These are phyloP conservation scores for Hypsopygia costalis DNA, from an alignment of 2,888 invertebrate species.

Conservation along the genomic window DNA sequence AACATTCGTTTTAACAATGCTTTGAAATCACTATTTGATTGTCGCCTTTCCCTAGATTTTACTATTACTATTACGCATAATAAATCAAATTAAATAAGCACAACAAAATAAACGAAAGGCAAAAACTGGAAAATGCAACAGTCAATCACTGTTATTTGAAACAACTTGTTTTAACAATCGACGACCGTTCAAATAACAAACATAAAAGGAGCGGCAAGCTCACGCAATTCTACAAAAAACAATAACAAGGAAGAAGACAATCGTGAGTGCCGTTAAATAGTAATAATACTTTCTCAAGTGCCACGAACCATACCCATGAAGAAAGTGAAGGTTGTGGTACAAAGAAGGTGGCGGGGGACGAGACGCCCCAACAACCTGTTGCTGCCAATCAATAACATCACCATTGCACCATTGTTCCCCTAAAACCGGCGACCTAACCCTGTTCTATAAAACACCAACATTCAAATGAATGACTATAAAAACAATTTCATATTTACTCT, in stretches of 20 bases:
- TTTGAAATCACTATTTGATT: too few species aligned
- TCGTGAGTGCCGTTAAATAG: conserved; percentile 1
- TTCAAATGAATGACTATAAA: conserved; percentile 16
- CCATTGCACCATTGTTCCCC: conserved; percentile 61
- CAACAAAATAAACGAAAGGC: too few species aligned
- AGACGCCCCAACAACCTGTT: conserved; percentile 71
- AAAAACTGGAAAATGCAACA: too few species aligned
- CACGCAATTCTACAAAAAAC: not conserved
- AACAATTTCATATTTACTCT: too few species aligned
- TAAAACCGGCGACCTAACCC: conserved; percentile 37
- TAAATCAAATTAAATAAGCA: too few species aligned
- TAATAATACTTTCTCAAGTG: conserved; percentile 8
- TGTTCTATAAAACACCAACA: conserved; percentile 30
- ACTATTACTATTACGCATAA: too few species aligned
- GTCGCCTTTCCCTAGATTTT: too few species aligned
- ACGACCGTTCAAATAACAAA: not conserved
- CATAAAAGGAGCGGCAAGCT: not conserved
- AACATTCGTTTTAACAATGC: too few species aligned
- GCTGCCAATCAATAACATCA: conserved; percentile 72
- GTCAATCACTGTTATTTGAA: not conserved
- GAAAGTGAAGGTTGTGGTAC: conserved; percentile 52
- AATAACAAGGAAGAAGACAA: not conserved
- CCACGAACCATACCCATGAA: conserved; percentile 34
- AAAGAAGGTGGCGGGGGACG: conserved; percentile 47
- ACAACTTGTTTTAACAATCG: not conserved